Conservation (phyloP, 2,888 invertebrate species). For the Venustoraphidia nigricollis region DNA sequence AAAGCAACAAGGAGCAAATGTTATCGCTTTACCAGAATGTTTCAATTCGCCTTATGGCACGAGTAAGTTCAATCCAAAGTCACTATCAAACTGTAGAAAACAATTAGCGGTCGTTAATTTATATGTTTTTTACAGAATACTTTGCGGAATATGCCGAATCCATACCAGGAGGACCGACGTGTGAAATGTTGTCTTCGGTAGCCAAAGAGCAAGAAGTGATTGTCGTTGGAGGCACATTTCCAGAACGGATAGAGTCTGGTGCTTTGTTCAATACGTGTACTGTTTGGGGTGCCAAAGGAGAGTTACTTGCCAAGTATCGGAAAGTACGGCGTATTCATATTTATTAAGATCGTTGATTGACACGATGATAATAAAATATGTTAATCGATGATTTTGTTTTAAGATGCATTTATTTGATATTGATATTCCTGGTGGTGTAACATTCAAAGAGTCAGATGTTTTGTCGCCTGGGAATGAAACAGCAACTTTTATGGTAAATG, state of each 20-base stretch:
- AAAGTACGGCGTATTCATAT: conserved; percentile 40
- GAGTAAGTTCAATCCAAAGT: conserved; percentile 26
- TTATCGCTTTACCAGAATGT: conserved; percentile 65
- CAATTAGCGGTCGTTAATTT: not conserved
- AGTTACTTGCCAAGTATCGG: conserved; percentile 63
- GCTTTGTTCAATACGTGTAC: conserved; percentile 78
- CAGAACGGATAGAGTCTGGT: conserved; percentile 51
- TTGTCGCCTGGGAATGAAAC: conserved; percentile 60
- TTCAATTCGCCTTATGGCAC: conserved; percentile 92
- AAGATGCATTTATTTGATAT: conserved; percentile 92
- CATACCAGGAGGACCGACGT: conserved; percentile 66
- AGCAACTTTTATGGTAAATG: conserved; percentile 51
- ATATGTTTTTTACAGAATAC: conserved; percentile 30
- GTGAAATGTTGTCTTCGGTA: conserved; percentile 48
- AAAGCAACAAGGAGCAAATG: conserved; percentile 32
- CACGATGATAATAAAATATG: not conserved
- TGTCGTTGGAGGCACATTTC: conserved; percentile 81
- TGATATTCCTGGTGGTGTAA: conserved; percentile 83
- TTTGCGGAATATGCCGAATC: conserved; percentile 76
- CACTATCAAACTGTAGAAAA: not conserved
- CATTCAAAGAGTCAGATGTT: conserved; percentile 81
- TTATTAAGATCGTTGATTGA: too few species aligned
- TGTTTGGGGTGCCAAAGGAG: conserved; percentile 65
- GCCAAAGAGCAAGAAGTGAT: conserved; percentile 64
- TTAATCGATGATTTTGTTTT: too few species aligned